Percentiles rank a stretch among this genome's conserved stretches.
Conservation (phyloP, 2,888 invertebrate genomes). For the Diploptera punctata region DNA sequence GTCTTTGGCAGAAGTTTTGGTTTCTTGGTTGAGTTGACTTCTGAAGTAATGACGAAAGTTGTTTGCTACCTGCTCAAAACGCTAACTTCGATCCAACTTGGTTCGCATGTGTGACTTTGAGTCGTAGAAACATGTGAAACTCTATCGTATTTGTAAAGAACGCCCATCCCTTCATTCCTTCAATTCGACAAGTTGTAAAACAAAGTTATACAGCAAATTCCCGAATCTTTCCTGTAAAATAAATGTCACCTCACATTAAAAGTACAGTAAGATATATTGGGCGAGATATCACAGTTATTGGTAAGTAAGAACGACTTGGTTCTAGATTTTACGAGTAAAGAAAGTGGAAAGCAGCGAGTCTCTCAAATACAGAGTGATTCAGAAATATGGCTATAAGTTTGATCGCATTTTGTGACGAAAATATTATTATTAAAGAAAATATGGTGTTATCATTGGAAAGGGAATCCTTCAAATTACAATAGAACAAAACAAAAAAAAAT, state of each 20-base stretch:
- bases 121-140: neutral
- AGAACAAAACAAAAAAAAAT: too few species aligned
- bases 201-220: neutral
- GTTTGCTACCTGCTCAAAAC: neutral
- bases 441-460: too few species aligned
- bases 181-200: neutral
- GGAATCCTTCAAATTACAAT: too few species aligned
- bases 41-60: neutral
- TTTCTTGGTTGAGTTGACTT: neutral
- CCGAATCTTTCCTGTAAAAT: neutral
- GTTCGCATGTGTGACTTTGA: neutral
- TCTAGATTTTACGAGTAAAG: too few species aligned
- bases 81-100: neutral
- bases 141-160: neutral
- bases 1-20: neutral
- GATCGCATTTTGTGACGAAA: too few species aligned
- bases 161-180: neutral
- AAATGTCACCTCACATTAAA: neutral
- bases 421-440: too few species aligned
- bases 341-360: too few species aligned
- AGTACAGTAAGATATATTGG: neutral
- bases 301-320: too few species aligned
- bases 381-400: too few species aligned
- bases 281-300: too few species aligned
- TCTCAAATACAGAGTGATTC: too few species aligned